A percentile compares a stretch with the other conserved stretches of the same genome.
phyloP scores from a whole-genome alignment of 2,797 vertebrate genomes.

The Gymnopithys bicolor region DNA sequence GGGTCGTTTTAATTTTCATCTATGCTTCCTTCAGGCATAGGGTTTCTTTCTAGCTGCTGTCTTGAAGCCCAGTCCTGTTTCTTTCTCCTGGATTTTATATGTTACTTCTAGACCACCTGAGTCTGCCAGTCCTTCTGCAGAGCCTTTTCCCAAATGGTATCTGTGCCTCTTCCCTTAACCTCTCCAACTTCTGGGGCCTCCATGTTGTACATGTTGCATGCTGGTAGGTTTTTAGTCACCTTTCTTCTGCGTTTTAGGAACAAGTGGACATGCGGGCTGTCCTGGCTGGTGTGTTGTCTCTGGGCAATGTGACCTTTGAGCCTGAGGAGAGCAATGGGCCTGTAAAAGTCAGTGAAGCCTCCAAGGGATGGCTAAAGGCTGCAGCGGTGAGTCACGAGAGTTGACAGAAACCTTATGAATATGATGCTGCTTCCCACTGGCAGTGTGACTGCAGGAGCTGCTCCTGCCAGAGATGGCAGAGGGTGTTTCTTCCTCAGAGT shows the following conservation, averaged over 20 bases:
- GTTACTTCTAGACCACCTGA: not conserved
- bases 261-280: constrained; percentile 81
- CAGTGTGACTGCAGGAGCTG: not conserved
- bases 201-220: fast-evolving
- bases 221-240: not conserved
- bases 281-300: constrained; percentile 79
- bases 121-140: not conserved
- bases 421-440: not conserved
- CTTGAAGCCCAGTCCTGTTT: not conserved
- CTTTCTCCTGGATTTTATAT: not conserved
- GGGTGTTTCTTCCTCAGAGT: not conserved
- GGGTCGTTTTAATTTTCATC: not conserved
- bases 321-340: constrained; percentile 67
- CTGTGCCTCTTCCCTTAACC: not conserved
- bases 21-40: not conserved
- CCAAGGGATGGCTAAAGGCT: constrained; percentile 79
- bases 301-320: constrained; percentile 80
- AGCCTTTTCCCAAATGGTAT: not conserved
- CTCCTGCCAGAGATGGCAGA: not conserved
- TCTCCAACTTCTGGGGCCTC: not conserved
- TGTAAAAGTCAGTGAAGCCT: constrained; percentile 66
- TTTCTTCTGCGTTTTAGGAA: constrained; percentile 68
- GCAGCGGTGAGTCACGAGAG: constrained; percentile 75
- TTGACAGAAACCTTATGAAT: not conserved
- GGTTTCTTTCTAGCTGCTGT: not conserved